Percentiles rank a stretch among this genome's conserved stretches.
phyloP scores from a whole-genome alignment of 2,113 vertebrate species.

The Microcebus jonahi region DNA sequence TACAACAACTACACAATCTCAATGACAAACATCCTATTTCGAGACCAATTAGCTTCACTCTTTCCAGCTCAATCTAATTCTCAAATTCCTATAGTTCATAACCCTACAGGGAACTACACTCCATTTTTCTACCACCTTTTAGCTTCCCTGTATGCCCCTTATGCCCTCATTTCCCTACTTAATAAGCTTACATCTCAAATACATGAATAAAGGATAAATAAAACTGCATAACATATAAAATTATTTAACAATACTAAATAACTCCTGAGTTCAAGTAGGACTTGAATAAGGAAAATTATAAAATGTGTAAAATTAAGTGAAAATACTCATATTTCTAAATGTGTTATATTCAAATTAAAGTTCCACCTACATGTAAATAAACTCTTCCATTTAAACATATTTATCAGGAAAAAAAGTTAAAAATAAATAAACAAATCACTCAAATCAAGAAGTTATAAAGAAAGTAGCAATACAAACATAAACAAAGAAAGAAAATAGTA shows the following conservation, averaged over 20 bases:
- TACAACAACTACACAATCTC: neutral
- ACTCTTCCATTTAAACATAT: neutral
- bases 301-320: neutral
- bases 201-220: neutral
- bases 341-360: neutral
- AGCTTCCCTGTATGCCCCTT: neutral
- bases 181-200: neutral
- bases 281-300: neutral
- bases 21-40: neutral
- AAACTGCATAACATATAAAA: neutral
- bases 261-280: neutral
- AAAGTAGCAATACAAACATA: neutral
- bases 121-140: neutral
- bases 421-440: slow-evolving; percentile 9
- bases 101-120: neutral
- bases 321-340: neutral
- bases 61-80: neutral
- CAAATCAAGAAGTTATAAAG: neutral
- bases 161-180: neutral
- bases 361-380: neutral
- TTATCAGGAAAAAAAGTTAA: neutral
- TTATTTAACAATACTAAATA: slow-evolving; percentile 1
- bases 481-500: neutral
- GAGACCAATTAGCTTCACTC: neutral
- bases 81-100: neutral